phyloP scores from a whole-genome alignment of 2,797 vertebrate species.

The Pangasius larnaudii region DNA sequence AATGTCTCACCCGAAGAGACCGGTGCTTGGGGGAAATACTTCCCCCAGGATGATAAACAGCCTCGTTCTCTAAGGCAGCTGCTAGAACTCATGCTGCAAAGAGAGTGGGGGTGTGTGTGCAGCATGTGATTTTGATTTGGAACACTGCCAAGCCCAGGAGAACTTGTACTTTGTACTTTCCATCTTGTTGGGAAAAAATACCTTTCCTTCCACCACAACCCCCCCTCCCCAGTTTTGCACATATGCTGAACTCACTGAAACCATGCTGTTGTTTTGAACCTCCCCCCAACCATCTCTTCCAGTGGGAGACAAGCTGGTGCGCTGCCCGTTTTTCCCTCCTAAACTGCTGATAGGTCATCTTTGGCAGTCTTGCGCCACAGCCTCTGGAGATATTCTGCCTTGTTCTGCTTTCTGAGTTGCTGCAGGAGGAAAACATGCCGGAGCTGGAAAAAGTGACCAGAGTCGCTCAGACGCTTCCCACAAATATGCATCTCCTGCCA shows the following conservation, averaged over 20 bases:
- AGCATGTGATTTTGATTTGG: conserved; percentile 29
- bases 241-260: conserved; percentile 22
- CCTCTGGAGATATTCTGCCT: conserved; percentile 23
- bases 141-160: conserved; percentile 24
- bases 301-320: conserved; percentile 20
- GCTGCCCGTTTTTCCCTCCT: conserved; percentile 14
- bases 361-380: conserved; percentile 11
- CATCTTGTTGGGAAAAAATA: conserved; percentile 20
- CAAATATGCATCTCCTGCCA: conserved; percentile 51
- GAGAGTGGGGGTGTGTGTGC: conserved; percentile 12
- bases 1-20: conserved; percentile 43
- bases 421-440: conserved; percentile 37
- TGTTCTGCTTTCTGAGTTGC: conserved; percentile 15
- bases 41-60: conserved; percentile 52
- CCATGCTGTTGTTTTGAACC: conserved; percentile 30
- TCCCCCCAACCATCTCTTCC: conserved; percentile 17
- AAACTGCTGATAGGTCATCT: conserved; percentile 43
- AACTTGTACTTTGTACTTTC: conserved; percentile 39
- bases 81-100: conserved; percentile 22
- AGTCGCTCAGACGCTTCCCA: conserved; percentile 55
- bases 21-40: conserved; percentile 53
- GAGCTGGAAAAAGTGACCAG: conserved; percentile 61
- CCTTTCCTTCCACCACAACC: neutral
- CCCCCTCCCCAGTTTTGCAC: neutral
- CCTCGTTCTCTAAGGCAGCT: conserved; percentile 41